Evolutionary conservation across 2,797 vertebrate species (phyloP).

Genomic region (Mus spretus): DNA sequence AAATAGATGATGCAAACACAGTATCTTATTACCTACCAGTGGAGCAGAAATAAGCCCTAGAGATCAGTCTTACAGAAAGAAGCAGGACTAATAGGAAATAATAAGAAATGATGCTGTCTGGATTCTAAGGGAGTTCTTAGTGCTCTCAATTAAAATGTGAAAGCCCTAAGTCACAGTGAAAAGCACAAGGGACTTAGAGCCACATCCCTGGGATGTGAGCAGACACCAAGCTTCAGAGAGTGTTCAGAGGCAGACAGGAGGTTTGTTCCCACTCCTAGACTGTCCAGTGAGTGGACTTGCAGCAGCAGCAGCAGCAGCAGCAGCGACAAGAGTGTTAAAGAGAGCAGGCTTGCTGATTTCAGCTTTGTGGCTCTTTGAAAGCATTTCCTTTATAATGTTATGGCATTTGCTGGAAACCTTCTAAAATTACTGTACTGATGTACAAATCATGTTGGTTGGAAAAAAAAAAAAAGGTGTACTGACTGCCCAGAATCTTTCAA

Average conservation of each 20-base stretch:
- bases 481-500: slow-evolving; percentile 50
- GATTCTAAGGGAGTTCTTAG: slow-evolving; percentile 4
- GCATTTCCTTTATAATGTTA: slow-evolving; percentile 28
- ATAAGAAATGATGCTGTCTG: background rate
- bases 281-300: background rate
- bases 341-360: slow-evolving; percentile 39
- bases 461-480: background rate
- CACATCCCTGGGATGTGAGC: background rate
- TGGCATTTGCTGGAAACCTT: slow-evolving; percentile 44
- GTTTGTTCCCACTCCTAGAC: background rate
- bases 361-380: slow-evolving; percentile 52
- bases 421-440: slow-evolving; percentile 42
- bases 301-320: background rate
- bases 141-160: background rate
- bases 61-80: background rate
- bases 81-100: background rate
- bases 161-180: background rate
- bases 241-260: background rate
- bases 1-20: background rate
- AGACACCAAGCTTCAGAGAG: slow-evolving; percentile 19
- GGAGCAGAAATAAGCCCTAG: background rate
- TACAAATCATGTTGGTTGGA: background rate
- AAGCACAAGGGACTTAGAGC: background rate
- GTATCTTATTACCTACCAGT: background rate
- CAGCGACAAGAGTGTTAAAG: background rate